phyloP scores from a whole-genome alignment of 2,888 invertebrate species.

The Nematopogon swammerdamellus region DNA sequence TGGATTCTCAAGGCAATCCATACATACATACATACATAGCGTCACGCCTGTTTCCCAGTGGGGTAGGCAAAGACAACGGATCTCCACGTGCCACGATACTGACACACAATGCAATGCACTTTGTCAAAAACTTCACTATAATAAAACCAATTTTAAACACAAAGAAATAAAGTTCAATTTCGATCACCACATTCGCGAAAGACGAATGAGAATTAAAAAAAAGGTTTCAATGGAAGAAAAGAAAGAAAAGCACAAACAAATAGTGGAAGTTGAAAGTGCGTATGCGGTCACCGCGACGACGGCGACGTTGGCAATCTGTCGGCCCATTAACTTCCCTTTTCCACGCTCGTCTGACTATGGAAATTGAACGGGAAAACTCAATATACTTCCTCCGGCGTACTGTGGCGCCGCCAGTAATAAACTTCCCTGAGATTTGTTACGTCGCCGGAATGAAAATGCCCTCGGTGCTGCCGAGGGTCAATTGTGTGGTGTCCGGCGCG shows the following conservation, averaged over 20 bases:
- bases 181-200: no score
- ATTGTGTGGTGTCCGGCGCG: not conserved
- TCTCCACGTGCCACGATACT: no score
- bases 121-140: no score
- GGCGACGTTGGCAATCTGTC: slow-evolving; percentile 34
- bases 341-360: slow-evolving; percentile 52
- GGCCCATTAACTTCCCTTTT: slow-evolving; percentile 42
- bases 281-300: slow-evolving; percentile 34
- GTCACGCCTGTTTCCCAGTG: no score
- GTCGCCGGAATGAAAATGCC: slow-evolving; percentile 5
- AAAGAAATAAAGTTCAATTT: no score
- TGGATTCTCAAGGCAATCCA: no score
- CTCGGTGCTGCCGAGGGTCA: slow-evolving; percentile 2
- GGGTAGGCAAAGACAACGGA: no score
- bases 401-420: not conserved
- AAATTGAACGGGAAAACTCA: slow-evolving; percentile 53
- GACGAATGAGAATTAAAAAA: no score
- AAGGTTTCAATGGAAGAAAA: not conserved
- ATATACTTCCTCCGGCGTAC: slow-evolving; percentile 39
- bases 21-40: no score
- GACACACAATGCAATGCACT: no score
- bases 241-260: slow-evolving; percentile 8
- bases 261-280: slow-evolving; percentile 31
- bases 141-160: no score
- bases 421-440: slow-evolving; percentile 35